phyloP scores from a whole-genome alignment of 2,888 invertebrate genomes.

The Oegoconia quadripuncta region DNA sequence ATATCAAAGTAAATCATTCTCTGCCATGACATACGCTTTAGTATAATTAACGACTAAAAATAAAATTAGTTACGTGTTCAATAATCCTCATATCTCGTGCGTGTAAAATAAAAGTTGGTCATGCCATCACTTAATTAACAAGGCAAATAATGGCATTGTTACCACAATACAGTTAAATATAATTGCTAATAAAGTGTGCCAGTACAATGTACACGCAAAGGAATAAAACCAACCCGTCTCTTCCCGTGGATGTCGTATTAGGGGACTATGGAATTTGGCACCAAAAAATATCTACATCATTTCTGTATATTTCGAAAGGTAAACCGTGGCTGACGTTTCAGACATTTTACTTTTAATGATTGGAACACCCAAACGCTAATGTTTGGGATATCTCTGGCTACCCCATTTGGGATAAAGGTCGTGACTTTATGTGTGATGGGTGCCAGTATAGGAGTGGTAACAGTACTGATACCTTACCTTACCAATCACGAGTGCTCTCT shows the following conservation, averaged over 20 bases:
- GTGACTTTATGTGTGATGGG: no score
- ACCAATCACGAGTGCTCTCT: no score
- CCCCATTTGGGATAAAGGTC: no score
- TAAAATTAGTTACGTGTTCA: constrained; percentile 9
- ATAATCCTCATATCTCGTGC: constrained; percentile 14
- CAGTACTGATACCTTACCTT: no score
- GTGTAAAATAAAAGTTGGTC: constrained; percentile 15
- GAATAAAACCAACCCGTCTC: not conserved
- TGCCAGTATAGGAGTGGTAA: no score
- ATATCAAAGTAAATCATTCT: not conserved
- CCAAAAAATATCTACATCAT: no score
- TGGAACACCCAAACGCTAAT: no score
- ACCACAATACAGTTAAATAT: constrained; percentile 11
- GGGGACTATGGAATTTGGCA: no score
- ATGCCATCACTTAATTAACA: constrained; percentile 31
- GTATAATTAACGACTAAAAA: not conserved
- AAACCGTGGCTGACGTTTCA: no score
- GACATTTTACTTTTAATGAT: no score
- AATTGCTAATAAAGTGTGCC: constrained; percentile 7
- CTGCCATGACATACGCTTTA: not conserved
- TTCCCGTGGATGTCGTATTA: not conserved
- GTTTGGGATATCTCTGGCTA: no score
- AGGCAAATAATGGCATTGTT: constrained; percentile 19
- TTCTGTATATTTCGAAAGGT: no score
- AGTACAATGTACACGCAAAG: not conserved